Conservation (phyloP, 2,888 invertebrate genomes). For the Agelastica alni region DNA sequence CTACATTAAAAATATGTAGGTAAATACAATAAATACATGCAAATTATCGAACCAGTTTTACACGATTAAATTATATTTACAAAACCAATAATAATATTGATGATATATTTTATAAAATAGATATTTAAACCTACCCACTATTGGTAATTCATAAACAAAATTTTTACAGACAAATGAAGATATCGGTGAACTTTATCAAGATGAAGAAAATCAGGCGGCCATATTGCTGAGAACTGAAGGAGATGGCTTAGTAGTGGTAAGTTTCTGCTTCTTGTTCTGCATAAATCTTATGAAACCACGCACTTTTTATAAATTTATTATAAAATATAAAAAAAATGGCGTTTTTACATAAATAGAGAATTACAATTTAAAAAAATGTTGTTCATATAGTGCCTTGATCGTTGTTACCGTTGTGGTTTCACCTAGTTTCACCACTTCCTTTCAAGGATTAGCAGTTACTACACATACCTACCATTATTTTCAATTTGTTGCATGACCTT, state of each 20-base stretch:
- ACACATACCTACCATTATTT: conserved; percentile 13
- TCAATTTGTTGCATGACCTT: conserved; percentile 17
- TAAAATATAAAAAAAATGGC: no score
- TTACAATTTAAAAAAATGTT: conserved; percentile 6
- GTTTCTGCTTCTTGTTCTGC: no score
- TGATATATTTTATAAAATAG: no score
- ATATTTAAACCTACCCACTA: no score
- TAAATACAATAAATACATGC: no score
- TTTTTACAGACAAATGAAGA: conserved; percentile 67
- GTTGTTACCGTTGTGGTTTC: conserved; percentile 14
- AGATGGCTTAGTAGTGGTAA: conserved; percentile 83
- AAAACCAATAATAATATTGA: no score
- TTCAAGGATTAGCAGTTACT: conserved; percentile 21
- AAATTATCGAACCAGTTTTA: no score
- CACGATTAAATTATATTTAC: no score
- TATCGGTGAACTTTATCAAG: conserved; percentile 86
- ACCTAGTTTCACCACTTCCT: conserved; percentile 19
- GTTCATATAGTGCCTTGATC: conserved; percentile 4
- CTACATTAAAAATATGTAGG: no score
- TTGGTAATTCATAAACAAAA: no score
- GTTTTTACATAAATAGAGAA: conserved; percentile 5
- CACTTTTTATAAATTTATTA: no score
- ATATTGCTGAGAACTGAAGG: conserved; percentile 81
- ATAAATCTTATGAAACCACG: no score
- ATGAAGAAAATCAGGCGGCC: conserved; percentile 84